Conservation (phyloP, 2,888 invertebrate species). For the Tipula confusa region DNA sequence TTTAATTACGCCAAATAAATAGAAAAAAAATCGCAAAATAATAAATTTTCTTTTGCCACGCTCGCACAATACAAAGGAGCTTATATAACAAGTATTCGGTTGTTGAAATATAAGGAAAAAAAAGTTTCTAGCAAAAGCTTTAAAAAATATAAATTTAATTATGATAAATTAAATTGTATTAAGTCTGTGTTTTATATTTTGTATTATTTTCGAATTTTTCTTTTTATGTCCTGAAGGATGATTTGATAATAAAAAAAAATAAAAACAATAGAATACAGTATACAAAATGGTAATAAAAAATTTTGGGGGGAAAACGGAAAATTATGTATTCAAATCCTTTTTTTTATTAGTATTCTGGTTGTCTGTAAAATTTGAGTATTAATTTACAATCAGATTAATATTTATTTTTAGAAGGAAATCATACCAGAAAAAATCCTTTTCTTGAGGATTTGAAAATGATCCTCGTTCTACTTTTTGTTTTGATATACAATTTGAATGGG, state of each 20-base stretch:
- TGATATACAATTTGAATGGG: neutral
- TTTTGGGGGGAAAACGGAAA: neutral
- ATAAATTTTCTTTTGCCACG: neutral
- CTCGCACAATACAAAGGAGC: neutral
- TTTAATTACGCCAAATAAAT: neutral
- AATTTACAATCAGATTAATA: constrained; percentile 20
- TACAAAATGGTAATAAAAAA: neutral
- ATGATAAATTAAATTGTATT: constrained; percentile 16
- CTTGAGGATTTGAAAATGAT: neutral
- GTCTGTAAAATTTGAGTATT: constrained; percentile 25
- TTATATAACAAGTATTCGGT: constrained; percentile 20
- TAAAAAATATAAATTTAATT: constrained; percentile 3
- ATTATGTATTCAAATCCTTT: constrained; percentile 3
- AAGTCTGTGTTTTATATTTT: neutral
- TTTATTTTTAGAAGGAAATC: neutral
- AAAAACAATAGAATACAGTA: neutral
- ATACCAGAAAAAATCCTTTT: neutral
- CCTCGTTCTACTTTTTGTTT: neutral
- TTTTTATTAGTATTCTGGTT: neutral
- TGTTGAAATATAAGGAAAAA: neutral
- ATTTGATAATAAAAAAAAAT: neutral
- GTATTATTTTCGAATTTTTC: neutral
- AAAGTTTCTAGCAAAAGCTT: neutral
- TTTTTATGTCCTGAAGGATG: neutral
- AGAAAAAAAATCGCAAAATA: neutral